A percentile compares a stretch with the other conserved stretches of the same genome.
These are phyloP conservation scores for Glaucopsyche alexis DNA, from an alignment of 2,888 invertebrate species.

Conservation along the genomic window DNA sequence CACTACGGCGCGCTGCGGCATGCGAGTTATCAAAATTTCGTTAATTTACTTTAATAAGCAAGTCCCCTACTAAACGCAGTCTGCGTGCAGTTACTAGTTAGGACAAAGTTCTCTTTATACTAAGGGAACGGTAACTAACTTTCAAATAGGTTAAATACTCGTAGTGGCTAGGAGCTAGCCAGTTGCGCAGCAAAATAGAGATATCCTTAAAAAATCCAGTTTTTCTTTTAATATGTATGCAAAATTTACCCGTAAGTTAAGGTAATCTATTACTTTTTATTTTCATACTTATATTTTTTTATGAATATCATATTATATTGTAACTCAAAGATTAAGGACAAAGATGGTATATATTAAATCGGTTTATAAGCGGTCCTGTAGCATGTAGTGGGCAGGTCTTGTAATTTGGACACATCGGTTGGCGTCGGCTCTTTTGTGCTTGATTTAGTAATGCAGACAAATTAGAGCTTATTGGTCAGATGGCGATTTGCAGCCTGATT, in stretches of 20 bases:
- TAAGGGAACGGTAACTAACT: not conserved
- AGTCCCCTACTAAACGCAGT: slow-evolving; percentile 52
- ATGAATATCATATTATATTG: not conserved
- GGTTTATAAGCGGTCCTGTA: slow-evolving; percentile 31
- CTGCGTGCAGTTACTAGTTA: slow-evolving; percentile 2
- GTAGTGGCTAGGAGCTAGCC: not conserved
- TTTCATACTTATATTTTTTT: not conserved
- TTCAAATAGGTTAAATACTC: not conserved
- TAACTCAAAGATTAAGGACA: not conserved
- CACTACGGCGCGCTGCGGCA: slow-evolving; percentile 29
- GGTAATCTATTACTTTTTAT: no score
- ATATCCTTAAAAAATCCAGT: not conserved
- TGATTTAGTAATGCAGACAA: slow-evolving; percentile 76
- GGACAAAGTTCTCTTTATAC: not conserved
- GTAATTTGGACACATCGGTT: slow-evolving; percentile 78
- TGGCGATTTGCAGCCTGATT: slow-evolving; percentile 17
- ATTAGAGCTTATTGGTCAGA: slow-evolving; percentile 61
- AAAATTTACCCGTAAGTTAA: not conserved
- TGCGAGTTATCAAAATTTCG: slow-evolving; percentile 48
- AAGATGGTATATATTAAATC: slow-evolving; percentile 30
- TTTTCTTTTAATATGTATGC: no score
- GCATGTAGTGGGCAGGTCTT: slow-evolving; percentile 43
- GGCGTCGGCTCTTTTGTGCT: slow-evolving; percentile 72
- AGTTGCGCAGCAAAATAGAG: not conserved
- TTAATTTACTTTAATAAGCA: slow-evolving; percentile 68